Conservation (phyloP, 2,113 vertebrate species). For the Burhinus oedicnemus region DNA sequence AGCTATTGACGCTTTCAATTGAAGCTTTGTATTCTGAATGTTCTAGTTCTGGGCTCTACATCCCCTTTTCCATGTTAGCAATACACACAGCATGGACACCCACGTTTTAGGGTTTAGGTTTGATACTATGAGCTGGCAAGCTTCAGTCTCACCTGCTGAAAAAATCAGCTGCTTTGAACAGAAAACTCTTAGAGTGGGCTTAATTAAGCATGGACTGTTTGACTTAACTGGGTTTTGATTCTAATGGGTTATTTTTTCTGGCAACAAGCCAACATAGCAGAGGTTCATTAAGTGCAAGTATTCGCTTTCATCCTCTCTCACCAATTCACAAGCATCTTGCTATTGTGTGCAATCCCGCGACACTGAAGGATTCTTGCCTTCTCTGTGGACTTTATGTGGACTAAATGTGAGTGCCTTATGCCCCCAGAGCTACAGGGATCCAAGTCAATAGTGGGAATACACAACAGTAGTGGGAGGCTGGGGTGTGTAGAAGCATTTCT, state of each 20-base stretch:
- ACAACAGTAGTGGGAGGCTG: neutral
- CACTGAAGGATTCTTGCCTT: neutral
- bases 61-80: neutral
- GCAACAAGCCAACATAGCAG: slow-evolving; percentile 35
- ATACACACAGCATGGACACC: neutral
- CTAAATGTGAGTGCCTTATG: neutral
- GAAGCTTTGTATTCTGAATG: neutral
- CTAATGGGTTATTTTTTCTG: slow-evolving; percentile 72
- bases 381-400: neutral
- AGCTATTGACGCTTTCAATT: neutral
- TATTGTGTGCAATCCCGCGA: neutral
- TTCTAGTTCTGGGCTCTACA: neutral
- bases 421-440: neutral
- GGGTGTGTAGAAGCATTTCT: neutral
- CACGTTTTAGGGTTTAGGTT: neutral
- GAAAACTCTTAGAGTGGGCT: slow-evolving; percentile 48
- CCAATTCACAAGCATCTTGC: slow-evolving; percentile 12
- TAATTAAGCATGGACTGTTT: slow-evolving; percentile 75
- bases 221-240: slow-evolving; percentile 71
- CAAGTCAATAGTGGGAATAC: neutral
- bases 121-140: slow-evolving; percentile 66
- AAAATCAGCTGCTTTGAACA: slow-evolving; percentile 65
- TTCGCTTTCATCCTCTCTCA: slow-evolving; percentile 39
- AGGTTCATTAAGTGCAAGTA: slow-evolving; percentile 26
- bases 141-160: slow-evolving; percentile 79